Conservation (phyloP, 30 jellyfish, hydroid and myxozoan species). For the Morbakka virulenta region DNA sequence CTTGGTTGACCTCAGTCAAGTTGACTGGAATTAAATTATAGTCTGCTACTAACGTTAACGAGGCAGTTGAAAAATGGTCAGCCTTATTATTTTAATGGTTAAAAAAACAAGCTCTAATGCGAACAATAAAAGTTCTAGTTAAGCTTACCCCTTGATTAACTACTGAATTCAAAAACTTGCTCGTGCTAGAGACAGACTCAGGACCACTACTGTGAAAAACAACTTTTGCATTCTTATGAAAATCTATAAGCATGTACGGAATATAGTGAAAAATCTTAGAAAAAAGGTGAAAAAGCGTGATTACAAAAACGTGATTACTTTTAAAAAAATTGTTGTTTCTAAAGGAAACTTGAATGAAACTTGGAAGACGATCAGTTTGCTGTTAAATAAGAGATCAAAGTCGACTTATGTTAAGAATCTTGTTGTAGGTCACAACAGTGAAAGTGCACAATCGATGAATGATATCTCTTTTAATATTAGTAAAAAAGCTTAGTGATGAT, state of each 20-base stretch:
- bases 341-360: slow-evolving; percentile 36
- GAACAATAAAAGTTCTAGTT: slow-evolving; percentile 15
- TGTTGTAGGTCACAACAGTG: background rate
- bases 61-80: slow-evolving; percentile 14
- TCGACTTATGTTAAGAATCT: background rate
- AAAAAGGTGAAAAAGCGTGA: slow-evolving; percentile 18
- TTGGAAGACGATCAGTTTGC: no score
- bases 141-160: slow-evolving; percentile 41
- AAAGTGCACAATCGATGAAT: slow-evolving; percentile 32
- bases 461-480: slow-evolving; percentile 16
- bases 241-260: slow-evolving; percentile 17
- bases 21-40: slow-evolving; percentile 1
- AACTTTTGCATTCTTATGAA: slow-evolving; percentile 4
- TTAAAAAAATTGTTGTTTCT: slow-evolving; percentile 9
- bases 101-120: slow-evolving; percentile 32
- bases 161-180: slow-evolving; percentile 32
- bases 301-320: no score
- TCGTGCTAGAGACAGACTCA: slow-evolving; percentile 16
- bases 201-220: slow-evolving; percentile 13
- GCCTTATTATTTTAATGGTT: background rate
- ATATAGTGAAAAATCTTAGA: slow-evolving; percentile 10
- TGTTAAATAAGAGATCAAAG: background rate
- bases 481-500: slow-evolving; percentile 25
- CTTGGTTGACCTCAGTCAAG: slow-evolving; percentile 4
- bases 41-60: slow-evolving; percentile 16